Evolutionary conservation across 1,140 invertebrate genomes (phyloP).

Genomic region (Muscidifurax raptorellus): DNA sequence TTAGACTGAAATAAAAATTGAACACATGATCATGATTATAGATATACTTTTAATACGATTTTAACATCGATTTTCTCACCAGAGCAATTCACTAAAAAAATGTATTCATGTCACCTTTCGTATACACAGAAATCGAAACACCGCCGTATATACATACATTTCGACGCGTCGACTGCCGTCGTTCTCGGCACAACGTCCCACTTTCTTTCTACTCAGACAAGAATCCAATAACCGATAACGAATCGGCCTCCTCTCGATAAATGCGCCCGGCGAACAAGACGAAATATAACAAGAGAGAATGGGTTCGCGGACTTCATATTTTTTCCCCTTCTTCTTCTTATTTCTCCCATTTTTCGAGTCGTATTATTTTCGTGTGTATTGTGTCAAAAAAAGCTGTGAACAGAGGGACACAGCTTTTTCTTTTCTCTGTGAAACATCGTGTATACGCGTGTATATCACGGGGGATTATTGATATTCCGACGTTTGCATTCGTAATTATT

Average conservation of each 20-base stretch:
- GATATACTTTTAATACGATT: no score
- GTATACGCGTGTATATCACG: no score
- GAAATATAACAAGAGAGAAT: slow-evolving; percentile 7
- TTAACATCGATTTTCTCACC: no score
- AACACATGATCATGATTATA: no score
- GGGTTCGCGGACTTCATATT: neutral
- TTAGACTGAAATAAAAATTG: no score
- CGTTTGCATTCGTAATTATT: no score
- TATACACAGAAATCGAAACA: neutral
- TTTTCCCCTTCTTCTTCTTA: neutral
- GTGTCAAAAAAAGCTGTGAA: neutral
- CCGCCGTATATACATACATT: neutral
- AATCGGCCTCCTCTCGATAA: slow-evolving; percentile 33
- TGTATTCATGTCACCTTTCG: neutral
- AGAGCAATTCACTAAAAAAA: neutral
- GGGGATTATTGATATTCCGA: no score
- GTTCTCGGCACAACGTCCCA: slow-evolving; percentile 13
- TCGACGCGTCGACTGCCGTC: neutral
- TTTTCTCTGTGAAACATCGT: neutral
- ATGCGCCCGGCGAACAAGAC: slow-evolving; percentile 10
- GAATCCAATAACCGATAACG: slow-evolving; percentile 52
- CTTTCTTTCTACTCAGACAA: slow-evolving; percentile 46
- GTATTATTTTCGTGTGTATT: slow-evolving; percentile 15
- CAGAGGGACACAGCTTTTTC: neutral
- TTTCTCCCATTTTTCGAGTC: neutral